A percentile compares a stretch with the other conserved stretches of the same genome.
Conservation (phyloP, 2,888 invertebrate species). For the Nephrotoma appendiculata region DNA sequence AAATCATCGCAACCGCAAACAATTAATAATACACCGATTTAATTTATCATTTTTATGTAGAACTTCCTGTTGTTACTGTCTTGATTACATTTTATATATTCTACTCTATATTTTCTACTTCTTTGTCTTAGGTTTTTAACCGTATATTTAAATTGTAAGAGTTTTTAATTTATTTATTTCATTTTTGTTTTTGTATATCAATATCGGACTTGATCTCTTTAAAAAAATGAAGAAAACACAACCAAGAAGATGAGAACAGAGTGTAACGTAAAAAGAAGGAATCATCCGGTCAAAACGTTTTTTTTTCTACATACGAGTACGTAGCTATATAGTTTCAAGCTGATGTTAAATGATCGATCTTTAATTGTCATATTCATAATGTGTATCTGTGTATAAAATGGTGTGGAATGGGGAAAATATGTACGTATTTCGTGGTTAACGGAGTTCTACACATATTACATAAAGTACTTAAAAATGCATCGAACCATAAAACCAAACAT, state of each 20-base stretch:
- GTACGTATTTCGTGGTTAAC: background rate
- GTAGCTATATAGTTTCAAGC: background rate
- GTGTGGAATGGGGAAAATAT: background rate
- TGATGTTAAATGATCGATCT: background rate
- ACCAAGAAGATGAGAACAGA: background rate
- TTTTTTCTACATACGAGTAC: background rate
- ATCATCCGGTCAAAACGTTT: background rate
- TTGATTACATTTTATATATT: background rate
- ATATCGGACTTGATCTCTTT: background rate
- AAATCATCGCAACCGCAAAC: background rate
- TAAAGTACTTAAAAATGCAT: background rate
- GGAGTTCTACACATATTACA: background rate
- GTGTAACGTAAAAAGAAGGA: background rate
- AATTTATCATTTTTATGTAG: background rate
- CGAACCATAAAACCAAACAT: background rate
- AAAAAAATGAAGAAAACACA: background rate
- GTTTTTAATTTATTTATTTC: background rate
- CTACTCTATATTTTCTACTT: background rate
- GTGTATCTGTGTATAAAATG: background rate
- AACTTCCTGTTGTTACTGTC: background rate
- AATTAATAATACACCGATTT: background rate
- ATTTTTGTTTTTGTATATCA: background rate
- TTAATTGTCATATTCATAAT: background rate
- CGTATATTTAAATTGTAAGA: background rate
- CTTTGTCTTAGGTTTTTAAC: background rate